Percentiles rank a stretch among this genome's conserved stretches.
These are phyloP conservation scores for Regulus satrapa DNA, from an alignment of 2,113 vertebrate species.

Conservation along the genomic window DNA sequence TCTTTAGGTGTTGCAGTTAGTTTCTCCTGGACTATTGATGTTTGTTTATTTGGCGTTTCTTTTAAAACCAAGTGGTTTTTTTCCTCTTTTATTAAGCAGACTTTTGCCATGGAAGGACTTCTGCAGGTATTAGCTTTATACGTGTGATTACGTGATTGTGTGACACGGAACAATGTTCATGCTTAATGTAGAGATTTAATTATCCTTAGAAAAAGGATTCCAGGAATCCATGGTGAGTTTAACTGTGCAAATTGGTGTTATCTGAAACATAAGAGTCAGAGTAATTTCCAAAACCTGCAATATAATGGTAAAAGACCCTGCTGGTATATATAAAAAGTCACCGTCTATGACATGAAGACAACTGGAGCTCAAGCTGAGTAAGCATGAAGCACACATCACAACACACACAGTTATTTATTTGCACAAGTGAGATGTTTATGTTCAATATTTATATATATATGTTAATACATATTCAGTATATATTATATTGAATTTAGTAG, in stretches of 20 bases:
- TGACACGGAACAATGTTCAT: neutral
- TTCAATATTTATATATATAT: neutral
- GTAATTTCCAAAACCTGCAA: neutral
- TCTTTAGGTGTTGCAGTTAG: neutral
- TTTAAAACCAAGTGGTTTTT: accelerated
- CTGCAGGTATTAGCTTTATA: neutral
- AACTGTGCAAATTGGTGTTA: neutral
- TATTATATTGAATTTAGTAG: neutral
- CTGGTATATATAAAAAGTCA: neutral
- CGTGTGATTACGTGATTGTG: neutral
- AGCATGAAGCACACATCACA: neutral
- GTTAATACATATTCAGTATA: neutral
- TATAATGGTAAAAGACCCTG: neutral
- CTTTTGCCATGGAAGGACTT: neutral
- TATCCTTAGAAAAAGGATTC: neutral
- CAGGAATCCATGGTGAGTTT: neutral
- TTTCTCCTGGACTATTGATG: neutral
- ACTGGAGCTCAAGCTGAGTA: neutral
- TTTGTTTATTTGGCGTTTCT: neutral
- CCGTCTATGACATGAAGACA: neutral
- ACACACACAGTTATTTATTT: neutral
- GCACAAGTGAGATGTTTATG: neutral
- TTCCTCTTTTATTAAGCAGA: neutral
- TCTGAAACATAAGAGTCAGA: neutral
- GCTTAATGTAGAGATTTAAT: neutral